Conservation (phyloP, 2,797 vertebrate genomes). For the Acanthornis magna region DNA sequence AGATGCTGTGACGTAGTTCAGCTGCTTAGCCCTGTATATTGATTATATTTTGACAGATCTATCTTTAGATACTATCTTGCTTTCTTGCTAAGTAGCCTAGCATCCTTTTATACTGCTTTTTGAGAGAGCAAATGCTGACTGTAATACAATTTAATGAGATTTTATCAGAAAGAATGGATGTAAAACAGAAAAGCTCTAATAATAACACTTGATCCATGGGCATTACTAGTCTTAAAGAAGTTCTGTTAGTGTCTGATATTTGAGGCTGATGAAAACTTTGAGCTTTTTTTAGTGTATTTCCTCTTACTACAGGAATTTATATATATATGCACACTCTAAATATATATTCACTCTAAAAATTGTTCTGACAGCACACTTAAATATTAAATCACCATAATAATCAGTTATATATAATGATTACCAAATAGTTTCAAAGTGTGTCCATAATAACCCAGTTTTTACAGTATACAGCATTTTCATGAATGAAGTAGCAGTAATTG, state of each 20-base stretch:
- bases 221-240: not conserved
- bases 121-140: not conserved
- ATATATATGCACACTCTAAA: not conserved
- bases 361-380: not conserved
- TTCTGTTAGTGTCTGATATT: not conserved
- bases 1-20: not conserved
- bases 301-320: not conserved
- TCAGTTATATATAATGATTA: not conserved
- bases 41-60: not conserved
- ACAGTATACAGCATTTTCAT: not conserved
- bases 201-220: not conserved
- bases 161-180: not conserved
- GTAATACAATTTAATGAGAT: not conserved
- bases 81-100: not conserved
- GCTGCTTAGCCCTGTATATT: not conserved
- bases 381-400: conserved; percentile 13
- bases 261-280: not conserved
- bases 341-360: not conserved
- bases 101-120: not conserved
- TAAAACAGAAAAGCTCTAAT: conserved; percentile 14
- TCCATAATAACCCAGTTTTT: not conserved
- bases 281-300: not conserved
- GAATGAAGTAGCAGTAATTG: not conserved
- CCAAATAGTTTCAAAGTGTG: not conserved
- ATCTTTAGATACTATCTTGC: not conserved